A percentile compares a stretch with the other conserved stretches of the same genome.
These are phyloP conservation scores for Pyxicephalus adspersus DNA, from an alignment of 2,113 vertebrate genomes.

Conservation along the genomic window DNA sequence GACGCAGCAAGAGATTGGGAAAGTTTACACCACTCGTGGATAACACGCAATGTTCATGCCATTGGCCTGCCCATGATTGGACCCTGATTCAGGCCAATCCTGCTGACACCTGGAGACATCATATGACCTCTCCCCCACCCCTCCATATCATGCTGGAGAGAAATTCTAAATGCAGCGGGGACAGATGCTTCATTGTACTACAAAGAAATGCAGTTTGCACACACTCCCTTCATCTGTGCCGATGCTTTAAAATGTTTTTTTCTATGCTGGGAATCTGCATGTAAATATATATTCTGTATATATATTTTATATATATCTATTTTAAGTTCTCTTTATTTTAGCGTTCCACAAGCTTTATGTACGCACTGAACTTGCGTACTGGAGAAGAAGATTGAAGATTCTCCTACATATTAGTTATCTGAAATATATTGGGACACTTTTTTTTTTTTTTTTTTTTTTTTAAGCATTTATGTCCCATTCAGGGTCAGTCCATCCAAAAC, in stretches of 20 bases:
- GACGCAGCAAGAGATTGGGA: conserved; percentile 3
- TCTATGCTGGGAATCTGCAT: conserved; percentile 54
- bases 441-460: background rate
- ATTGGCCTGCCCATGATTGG: background rate
- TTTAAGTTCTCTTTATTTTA: conserved; percentile 49
- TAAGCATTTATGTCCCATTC: background rate
- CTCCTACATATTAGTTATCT: background rate
- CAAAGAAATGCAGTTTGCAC: conserved; percentile 50
- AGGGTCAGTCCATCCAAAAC: too few species aligned
- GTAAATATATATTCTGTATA: conserved; percentile 58
- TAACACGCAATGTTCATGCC: conserved; percentile 9
- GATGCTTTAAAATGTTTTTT: conserved; percentile 36
- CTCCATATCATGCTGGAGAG: background rate
- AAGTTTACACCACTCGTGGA: background rate
- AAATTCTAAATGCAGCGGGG: background rate
- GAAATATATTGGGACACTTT: background rate
- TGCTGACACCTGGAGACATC: conserved; percentile 32
- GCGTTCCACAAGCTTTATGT: conserved; percentile 27
- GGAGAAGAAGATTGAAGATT: conserved; percentile 9
- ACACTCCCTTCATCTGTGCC: conserved; percentile 39
- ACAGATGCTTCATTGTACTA: conserved; percentile 28
- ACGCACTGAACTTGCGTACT: background rate
- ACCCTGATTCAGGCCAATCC: conserved; percentile 9
- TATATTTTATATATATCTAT: conserved; percentile 56
- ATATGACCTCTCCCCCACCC: background rate